Conservation (phyloP, 2,113 vertebrate species). For the Misgurnus mizolepis region DNA sequence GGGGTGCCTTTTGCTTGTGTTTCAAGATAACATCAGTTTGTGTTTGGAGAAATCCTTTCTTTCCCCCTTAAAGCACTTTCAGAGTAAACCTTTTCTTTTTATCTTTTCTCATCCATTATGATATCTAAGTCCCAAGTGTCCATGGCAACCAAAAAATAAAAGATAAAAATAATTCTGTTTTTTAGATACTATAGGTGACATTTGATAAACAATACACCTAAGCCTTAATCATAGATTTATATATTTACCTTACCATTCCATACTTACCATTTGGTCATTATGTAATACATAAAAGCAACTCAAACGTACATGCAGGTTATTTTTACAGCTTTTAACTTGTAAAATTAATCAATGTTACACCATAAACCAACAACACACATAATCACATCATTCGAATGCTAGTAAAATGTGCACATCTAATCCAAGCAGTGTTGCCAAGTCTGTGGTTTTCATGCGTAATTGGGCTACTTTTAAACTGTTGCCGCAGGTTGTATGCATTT, state of each 20-base stretch:
- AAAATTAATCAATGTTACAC: background rate
- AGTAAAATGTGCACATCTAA: no score
- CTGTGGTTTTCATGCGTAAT: no score
- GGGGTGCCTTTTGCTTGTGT: background rate
- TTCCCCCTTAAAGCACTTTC: background rate
- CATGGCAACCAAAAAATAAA: background rate
- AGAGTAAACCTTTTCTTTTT: background rate
- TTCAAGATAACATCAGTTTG: constrained; percentile 9
- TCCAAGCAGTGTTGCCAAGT: no score
- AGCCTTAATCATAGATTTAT: background rate
- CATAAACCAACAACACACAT: no score
- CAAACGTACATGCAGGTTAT: background rate
- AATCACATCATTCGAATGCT: no score
- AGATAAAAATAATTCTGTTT: background rate
- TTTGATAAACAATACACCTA: background rate
- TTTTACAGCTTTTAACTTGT: background rate
- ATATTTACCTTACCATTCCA: background rate
- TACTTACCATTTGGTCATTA: background rate
- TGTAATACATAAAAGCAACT: background rate
- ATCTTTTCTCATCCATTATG: constrained; percentile 21
- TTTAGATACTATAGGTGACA: background rate
- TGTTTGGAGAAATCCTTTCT: background rate
- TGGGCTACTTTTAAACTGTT: no score
- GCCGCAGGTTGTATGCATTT: no score
- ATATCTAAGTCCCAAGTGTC: background rate